phyloP scores from a whole-genome alignment of 2,113 vertebrate genomes.

The Fulmarus glacialis region DNA sequence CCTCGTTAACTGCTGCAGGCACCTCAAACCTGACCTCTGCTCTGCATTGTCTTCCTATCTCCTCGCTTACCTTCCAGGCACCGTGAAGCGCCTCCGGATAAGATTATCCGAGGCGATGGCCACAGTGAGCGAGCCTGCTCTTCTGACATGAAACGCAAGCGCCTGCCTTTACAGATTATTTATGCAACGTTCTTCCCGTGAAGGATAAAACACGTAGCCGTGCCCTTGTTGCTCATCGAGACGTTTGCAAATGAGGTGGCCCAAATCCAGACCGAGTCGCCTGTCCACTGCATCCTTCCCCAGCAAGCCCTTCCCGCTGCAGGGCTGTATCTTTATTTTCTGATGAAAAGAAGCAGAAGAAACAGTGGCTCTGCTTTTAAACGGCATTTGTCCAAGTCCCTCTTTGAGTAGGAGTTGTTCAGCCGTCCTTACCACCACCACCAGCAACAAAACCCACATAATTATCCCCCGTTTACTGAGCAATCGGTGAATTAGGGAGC shows the following conservation, averaged over 20 bases:
- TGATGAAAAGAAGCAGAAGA: background rate
- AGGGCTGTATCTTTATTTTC: background rate
- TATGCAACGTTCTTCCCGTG: background rate
- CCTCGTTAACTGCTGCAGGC: background rate
- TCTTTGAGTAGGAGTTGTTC: background rate
- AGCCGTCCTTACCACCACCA: background rate
- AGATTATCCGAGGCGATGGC: background rate
- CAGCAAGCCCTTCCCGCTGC: background rate
- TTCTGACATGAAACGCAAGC: background rate
- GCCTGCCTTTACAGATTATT: background rate
- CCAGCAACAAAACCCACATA: background rate
- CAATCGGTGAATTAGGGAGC: background rate
- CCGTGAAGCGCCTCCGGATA: background rate
- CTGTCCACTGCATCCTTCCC: background rate
- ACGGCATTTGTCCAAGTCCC: background rate
- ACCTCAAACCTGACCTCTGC: constrained; percentile 30
- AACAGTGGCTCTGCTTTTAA: background rate
- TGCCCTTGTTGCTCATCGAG: background rate
- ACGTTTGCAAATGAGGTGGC: background rate
- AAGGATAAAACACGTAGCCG: fast-evolving
- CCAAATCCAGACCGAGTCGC: background rate
- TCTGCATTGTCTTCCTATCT: background rate
- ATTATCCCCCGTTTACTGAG: background rate
- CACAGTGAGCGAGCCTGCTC: fast-evolving
- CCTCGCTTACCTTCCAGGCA: background rate